Evolutionary conservation across 2,113 vertebrate genomes (phyloP).

Genomic region (Leuciscus idus): DNA sequence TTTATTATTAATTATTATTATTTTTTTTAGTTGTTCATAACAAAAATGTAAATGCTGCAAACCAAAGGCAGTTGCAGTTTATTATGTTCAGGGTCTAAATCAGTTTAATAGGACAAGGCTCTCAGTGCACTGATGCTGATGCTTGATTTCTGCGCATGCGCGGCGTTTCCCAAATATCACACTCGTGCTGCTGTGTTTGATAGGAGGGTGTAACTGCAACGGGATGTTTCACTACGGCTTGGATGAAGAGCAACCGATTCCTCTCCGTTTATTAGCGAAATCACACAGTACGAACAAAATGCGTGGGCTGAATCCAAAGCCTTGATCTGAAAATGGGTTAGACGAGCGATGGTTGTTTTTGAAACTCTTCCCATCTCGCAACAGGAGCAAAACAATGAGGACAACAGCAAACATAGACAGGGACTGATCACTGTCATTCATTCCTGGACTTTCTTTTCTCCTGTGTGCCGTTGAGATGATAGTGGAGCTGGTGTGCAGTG

Average conservation of each 20-base stretch:
- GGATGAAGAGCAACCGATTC: neutral
- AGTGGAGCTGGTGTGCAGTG: conserved; percentile 91
- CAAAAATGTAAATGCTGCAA: neutral
- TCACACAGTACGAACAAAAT: neutral
- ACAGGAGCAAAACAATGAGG: conserved; percentile 61
- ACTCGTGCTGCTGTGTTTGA: conserved; percentile 40
- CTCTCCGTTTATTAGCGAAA: neutral
- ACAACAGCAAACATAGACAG: conserved; percentile 53
- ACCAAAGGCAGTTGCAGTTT: neutral
- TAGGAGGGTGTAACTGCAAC: conserved; percentile 22
- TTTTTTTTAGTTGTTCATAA: too few relatives aligned
- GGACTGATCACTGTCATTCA: conserved; percentile 51
- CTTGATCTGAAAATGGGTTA: conserved; percentile 19
- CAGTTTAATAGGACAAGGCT: neutral
- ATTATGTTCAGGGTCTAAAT: neutral
- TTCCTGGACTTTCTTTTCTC: conserved; percentile 45
- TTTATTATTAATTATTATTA: too few relatives aligned
- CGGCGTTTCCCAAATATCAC: neutral
- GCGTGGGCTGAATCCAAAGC: neutral
- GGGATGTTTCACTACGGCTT: conserved; percentile 26
- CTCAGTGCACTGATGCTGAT: conserved; percentile 4
- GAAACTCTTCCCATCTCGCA: conserved; percentile 52
- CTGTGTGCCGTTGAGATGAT: conserved; percentile 80
- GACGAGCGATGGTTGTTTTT: neutral
- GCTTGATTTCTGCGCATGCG: conserved; percentile 48